Evolutionary conservation across 2,888 invertebrate genomes (phyloP).

Genomic region (Julus scanicus): DNA sequence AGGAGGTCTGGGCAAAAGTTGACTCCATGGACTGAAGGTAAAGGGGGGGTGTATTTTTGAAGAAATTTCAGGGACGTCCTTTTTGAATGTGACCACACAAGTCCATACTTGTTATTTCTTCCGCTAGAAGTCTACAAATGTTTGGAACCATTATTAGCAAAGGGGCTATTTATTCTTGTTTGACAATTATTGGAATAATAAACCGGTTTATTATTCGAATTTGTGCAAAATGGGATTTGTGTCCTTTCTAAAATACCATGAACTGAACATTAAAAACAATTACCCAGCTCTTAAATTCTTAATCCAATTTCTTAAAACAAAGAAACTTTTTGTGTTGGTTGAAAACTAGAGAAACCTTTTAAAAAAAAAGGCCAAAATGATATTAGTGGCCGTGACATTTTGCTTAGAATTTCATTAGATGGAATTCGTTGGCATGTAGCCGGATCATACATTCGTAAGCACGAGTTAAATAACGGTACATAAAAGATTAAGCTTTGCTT

Average conservation of each 20-base stretch:
- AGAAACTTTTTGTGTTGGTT: neutral
- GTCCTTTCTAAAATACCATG: neutral
- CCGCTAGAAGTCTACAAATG: too few species aligned
- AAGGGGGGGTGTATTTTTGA: too few species aligned
- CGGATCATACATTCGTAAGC: neutral
- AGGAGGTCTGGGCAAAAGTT: too few species aligned
- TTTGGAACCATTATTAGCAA: too few species aligned
- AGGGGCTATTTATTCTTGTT: too few species aligned
- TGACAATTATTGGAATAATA: too few species aligned
- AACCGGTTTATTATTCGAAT: neutral
- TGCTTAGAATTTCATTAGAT: neutral
- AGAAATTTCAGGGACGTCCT: too few species aligned
- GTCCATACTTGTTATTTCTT: too few species aligned
- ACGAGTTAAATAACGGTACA: conserved; percentile 16
- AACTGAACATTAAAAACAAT: neutral
- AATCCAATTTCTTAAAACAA: neutral
- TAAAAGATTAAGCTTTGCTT: neutral
- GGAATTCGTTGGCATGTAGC: neutral
- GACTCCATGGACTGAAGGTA: too few species aligned
- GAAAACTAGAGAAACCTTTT: conserved; percentile 19
- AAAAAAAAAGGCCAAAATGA: neutral
- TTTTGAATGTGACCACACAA: too few species aligned
- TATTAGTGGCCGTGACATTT: conserved; percentile 1
- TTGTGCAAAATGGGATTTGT: neutral
- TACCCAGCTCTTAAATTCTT: neutral